Percentiles rank a stretch among this genome's conserved stretches.
Evolutionary conservation across 2,888 invertebrate species (phyloP).

Genomic region (Agapostemon virescens): DNA sequence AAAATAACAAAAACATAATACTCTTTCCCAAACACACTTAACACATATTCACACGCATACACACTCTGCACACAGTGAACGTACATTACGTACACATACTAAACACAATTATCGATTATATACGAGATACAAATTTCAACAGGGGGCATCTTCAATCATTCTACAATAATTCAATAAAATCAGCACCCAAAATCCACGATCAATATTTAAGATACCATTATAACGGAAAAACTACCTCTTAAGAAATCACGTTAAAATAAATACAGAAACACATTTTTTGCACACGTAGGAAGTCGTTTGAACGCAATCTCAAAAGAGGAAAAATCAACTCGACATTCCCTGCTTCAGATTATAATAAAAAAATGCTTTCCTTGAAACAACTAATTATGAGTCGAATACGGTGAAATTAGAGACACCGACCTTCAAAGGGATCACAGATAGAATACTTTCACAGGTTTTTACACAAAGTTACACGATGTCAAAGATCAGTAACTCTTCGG

Average conservation of each 20-base stretch:
- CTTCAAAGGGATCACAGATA: not conserved
- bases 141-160: not conserved
- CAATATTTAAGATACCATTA: not conserved
- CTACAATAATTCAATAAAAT: not conserved
- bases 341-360: no score
- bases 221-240: not conserved
- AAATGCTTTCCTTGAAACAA: not conserved
- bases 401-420: no score
- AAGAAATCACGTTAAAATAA: no score
- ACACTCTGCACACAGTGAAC: not conserved
- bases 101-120: not conserved
- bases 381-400: no score
- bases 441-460: not conserved
- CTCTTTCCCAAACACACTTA: not conserved
- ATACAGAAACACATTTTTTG: no score
- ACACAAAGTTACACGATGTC: not conserved
- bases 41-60: not conserved
- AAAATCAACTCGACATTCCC: no score
- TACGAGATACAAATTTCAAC: not conserved
- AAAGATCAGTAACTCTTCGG: not conserved
- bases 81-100: not conserved
- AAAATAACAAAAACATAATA: not conserved
- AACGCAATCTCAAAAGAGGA: no score
- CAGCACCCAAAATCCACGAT: not conserved
- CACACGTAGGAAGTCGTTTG: not conserved